Evolutionary conservation across 2,888 invertebrate genomes (phyloP).

Genomic region (Parnassius orleans): DNA sequence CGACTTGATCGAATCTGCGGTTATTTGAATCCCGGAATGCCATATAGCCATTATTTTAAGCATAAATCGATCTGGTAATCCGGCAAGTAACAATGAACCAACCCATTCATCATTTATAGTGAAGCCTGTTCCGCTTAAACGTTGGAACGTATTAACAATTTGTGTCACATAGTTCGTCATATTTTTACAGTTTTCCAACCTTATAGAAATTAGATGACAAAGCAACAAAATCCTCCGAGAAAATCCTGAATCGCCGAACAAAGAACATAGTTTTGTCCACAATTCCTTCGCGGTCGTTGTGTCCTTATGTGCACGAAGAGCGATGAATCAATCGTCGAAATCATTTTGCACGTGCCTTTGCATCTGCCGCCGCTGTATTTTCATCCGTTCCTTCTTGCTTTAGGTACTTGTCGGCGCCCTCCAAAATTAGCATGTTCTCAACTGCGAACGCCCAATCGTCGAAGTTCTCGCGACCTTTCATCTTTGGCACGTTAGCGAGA

Average conservation of each 20-base stretch:
- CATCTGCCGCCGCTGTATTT: conserved; percentile 13
- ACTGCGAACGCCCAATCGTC: conserved; percentile 33
- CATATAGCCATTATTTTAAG: too few relatives aligned
- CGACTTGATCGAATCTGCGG: too few relatives aligned
- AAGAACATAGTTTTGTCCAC: conserved; percentile 30
- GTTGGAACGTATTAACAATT: conserved; percentile 32
- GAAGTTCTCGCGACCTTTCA: conserved; percentile 33
- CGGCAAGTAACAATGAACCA: too few relatives aligned
- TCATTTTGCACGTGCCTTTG: conserved; percentile 24
- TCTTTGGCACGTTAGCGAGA: conserved; percentile 29
- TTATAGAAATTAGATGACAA: conserved; percentile 31
- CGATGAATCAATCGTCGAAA: conserved; percentile 10
- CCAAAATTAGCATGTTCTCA: conserved; percentile 32
- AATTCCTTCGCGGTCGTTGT: conserved; percentile 26
- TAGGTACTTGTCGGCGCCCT: conserved; percentile 23
- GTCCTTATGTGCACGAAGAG: conserved; percentile 24
- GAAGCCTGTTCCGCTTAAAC: conserved; percentile 33
- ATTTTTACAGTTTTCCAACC: conserved; percentile 30
- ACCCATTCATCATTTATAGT: too few relatives aligned
- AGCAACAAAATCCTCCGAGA: conserved; percentile 31
- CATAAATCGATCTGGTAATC: too few relatives aligned
- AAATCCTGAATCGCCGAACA: conserved; percentile 35
- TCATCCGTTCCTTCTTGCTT: conserved; percentile 6
- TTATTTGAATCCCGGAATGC: too few relatives aligned
- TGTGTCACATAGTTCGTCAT: conserved; percentile 34